Evolutionary conservation across 1,140 invertebrate genomes (phyloP), one percentile per base, ranked within the genome.

Genomic region (Episyrphus balteatus): DNA sequence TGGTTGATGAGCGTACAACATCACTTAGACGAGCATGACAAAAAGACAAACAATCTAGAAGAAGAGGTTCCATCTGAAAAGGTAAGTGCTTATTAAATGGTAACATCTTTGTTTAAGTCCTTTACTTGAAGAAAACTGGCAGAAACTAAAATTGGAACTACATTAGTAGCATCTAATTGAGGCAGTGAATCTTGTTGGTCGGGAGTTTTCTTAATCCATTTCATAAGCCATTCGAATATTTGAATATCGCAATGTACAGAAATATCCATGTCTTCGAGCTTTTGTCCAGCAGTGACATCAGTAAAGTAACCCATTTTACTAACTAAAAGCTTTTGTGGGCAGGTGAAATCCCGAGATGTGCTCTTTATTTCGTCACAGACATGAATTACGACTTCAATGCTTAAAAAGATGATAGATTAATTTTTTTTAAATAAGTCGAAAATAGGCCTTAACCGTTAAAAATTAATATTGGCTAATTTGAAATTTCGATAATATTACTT

Each of bases 221-320:
- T 79, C 83, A 97, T 92, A n/a, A 97, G 70, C 92, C 92, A 97
- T 53, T 96, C 91, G 66, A 97, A 97, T n/a, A 78, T 77, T 62
- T 76, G 81, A 41, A 97, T 84, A 70, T 97, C 92, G 66, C 92
- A 95, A 66, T 96, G 91, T 1, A 95, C 91, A 0, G 91, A 93
- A 53, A 97, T 94, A 57, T 96, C 92, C 76, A 95, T 93, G 55
- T 94, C 91, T 62, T 92, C 88, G n/a, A 92, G 62, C 40, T 81
- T 77, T 69, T 91, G 87, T 9, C 88, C 86, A 8, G 82, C 77
- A 0, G 86, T 88, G 0, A 91, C 83, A 62, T 92, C 86, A 18
- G 88, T 85, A 71, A 95, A 96, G 68, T 95, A 96, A 34, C 87
- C 87, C 90, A 96, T 96, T 70, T 94, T 90, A 45, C 81, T 78